Base-by-base conservation (phyloP, 2,888 invertebrate genomes). In the Actias luna region DNA sequence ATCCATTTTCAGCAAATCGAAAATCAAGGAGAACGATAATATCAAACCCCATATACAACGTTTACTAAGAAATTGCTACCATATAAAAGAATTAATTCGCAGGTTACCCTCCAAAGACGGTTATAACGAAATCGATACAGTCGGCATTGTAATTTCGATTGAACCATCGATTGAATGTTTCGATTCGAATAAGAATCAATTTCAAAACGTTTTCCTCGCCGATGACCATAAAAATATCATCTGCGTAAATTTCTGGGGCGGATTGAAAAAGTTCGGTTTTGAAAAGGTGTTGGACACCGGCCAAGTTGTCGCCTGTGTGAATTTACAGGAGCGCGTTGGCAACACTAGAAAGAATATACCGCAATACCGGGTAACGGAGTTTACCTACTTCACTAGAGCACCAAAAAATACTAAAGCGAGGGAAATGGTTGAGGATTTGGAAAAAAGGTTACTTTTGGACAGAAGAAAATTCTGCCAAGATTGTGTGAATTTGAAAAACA, bases 121-220 rank as follows among this genome's bases (percentile, higher is more conserved):
- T 58, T 95, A 94, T 76, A 94, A 94, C 66, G 97, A 97, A 91
- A 92, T 96, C 67, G 97, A 97, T 84, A 94, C 95, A 12, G 93
- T 95, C 5, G 97, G 97, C 1, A 73, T 96, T 2, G 92, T 97
- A 46, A 91, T 95, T 29, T 83, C 89, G 63, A 88, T 95, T 42
- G 93, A 93, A 67, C 91, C 93, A 29, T 79, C 89, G 31, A 87
- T 85, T 29, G 77, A 83, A 64, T 88, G 89, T 16, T 88, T 89
- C 61, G 82, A 88, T 61, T 79, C 81, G 39, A 76, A 67, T 42
- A 84, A 84, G 65, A 81, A 84, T 63, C 77, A 77, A 2, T 90
- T 89, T 62, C 95, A 95, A 83, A 93, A 93, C 64, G 84, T 95
- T 0, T 95, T 94, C 83, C 59, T 95, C 22, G 83, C 94, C 0